Base-by-base conservation (phyloP, 2,797 vertebrate species). In the Sebastes goodei region DNA sequence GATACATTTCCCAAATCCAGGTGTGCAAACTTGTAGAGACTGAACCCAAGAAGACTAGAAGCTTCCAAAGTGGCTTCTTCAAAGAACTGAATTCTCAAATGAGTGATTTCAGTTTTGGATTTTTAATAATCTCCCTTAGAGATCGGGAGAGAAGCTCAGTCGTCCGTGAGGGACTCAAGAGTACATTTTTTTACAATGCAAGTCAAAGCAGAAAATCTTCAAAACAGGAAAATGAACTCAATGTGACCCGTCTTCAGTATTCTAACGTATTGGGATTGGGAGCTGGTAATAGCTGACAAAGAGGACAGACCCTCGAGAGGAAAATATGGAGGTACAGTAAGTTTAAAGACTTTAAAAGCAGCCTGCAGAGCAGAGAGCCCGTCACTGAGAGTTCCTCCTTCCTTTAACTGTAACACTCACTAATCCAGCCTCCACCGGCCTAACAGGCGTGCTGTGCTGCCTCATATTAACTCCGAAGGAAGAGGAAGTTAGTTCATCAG, bases 21-120 rank as follows among this genome's bases (percentile, higher is more conserved):
- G 72, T 81, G 21, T 63, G 27, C 52, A 49, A 81, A 64, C 65
- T 69, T 64, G 63, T 74, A 49, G 49, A 35, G n/a, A 49, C 60
- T 49, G 17, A 42, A 67, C 6, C 10, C 33, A 23, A 38, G 33
- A 63, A 63, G 33, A 63, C n/a, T 23, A 10, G 7, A 67, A 53
- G 25, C 63, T 46, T 57, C 14, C 10, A 61, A 61, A 79, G 23
- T n/a, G 46, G 42, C 53, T 61, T 55, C 63, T 9, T 60, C 27
- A 73, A 53, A 68, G 12, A 20, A 42, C 56, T 73, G 56, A 30
- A 60, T 53, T 38, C 53, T 75, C 10, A 55, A 52, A 52, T 55
- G 52, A 21, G 25, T 27, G 14, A 14, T 4, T 27, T 25, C 25
- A 14, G 23, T 57, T 57, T 57, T 15, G 12, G n/a, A 55, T 55